Evolutionary conservation across 2,797 vertebrate species (phyloP).

Genomic region (Acomys russatus): DNA sequence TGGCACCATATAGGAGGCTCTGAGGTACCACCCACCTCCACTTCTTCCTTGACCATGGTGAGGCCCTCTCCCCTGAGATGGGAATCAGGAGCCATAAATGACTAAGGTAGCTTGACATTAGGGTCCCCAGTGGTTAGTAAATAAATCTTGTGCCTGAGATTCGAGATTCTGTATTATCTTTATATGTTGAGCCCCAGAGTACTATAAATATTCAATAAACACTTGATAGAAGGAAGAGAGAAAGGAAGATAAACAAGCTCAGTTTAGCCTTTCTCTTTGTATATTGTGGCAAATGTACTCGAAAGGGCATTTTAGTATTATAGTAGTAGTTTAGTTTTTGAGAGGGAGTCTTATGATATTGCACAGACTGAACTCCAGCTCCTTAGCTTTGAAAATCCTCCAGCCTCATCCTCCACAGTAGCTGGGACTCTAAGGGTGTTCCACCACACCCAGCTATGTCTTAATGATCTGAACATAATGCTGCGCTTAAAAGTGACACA

Average conservation of each 20-base stretch:
- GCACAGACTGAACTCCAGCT: no score
- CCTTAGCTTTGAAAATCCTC: no score
- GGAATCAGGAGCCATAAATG: neutral
- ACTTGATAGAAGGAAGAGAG: neutral
- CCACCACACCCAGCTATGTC: neutral
- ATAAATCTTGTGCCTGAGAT: neutral
- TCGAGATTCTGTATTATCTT: neutral
- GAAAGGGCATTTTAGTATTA: neutral
- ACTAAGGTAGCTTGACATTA: neutral
- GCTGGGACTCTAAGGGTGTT: neutral
- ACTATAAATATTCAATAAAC: neutral
- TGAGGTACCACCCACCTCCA: neutral
- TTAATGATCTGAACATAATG: constrained; percentile 39
- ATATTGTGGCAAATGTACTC: neutral
- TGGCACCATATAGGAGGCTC: neutral
- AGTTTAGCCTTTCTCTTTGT: neutral
- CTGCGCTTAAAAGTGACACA: neutral
- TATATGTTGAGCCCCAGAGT: neutral
- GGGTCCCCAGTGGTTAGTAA: neutral
- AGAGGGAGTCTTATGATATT: neutral
- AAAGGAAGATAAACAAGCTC: rapidly evolving
- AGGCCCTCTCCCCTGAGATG: neutral
- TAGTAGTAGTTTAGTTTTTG: neutral
- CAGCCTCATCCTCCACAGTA: neutral
- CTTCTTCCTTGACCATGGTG: neutral